Conservation (phyloP, 2,888 invertebrate genomes). For the Luperina nickerlii region DNA sequence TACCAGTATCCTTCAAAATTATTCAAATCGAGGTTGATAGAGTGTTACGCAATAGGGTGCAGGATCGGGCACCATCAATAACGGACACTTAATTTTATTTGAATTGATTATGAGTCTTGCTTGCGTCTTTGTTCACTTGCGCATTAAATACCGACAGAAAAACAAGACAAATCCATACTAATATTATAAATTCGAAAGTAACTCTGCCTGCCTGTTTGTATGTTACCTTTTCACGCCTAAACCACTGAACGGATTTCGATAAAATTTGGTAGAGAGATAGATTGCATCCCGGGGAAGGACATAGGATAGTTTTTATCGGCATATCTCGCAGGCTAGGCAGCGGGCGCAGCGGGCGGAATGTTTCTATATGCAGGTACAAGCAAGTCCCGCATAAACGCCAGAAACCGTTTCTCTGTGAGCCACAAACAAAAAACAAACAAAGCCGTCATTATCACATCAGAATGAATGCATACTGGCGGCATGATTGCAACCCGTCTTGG, state of each 20-base stretch:
- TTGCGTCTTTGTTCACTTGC: background rate
- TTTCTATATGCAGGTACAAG: background rate
- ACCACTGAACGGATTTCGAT: no score
- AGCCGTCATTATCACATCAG: conserved; percentile 56
- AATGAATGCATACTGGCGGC: conserved; percentile 45
- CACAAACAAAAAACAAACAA: conserved; percentile 56
- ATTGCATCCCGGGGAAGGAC: no score
- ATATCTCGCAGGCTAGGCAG: no score
- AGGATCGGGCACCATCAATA: background rate
- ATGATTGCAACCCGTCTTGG: conserved; percentile 47
- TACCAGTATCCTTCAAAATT: no score
- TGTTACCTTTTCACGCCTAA: no score
- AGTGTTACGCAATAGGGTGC: no score
- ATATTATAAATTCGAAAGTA: no score
- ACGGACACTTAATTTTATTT: background rate
- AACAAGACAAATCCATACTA: background rate
- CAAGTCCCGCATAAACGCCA: background rate
- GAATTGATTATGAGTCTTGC: background rate
- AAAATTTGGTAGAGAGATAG: no score
- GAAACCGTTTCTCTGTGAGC: conserved; percentile 25
- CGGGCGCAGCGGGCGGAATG: no score
- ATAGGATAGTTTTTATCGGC: no score
- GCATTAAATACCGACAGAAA: background rate
- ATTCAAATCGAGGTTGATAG: no score
- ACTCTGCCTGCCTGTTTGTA: no score